A percentile compares a stretch with the other conserved stretches of the same genome.
Evolutionary conservation across 1,140 invertebrate species (phyloP).

Genomic region (Bombus soroeensis): DNA sequence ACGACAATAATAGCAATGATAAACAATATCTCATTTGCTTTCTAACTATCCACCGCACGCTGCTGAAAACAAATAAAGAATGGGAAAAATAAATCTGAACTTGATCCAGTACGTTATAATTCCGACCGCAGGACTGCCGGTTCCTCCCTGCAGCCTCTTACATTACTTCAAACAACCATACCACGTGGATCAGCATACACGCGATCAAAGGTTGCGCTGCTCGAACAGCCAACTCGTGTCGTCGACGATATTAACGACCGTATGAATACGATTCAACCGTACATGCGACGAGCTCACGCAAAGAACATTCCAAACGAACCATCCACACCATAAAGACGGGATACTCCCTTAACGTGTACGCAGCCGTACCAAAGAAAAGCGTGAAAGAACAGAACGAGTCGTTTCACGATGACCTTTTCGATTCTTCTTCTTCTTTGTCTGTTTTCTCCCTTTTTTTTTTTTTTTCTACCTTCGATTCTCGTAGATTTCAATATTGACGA

Average conservation of each 20-base stretch:
- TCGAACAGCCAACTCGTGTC: constrained; percentile 21
- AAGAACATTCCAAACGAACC: constrained; percentile 26
- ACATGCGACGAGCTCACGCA: constrained; percentile 6
- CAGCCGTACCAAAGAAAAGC: background rate
- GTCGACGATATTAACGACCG: constrained; percentile 33
- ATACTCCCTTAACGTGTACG: background rate
- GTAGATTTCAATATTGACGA: constrained; percentile 27
- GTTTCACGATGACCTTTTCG: constrained; percentile 13
- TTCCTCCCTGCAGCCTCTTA: constrained; percentile 10
- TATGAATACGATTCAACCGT: constrained; percentile 7
- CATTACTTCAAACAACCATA: constrained; percentile 6
- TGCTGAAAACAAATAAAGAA: background rate
- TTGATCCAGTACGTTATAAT: background rate
- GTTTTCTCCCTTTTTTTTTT: background rate
- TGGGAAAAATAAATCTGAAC: background rate
- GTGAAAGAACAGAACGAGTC: background rate
- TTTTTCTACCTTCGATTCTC: background rate
- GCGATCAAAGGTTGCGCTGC: constrained; percentile 35
- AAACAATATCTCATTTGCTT: too few species aligned
- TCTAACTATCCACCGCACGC: background rate
- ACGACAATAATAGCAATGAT: background rate
- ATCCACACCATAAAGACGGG: background rate
- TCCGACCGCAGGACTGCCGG: background rate
- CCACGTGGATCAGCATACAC: constrained; percentile 20
- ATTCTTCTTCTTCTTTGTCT: background rate